Conservation (phyloP, 2,113 vertebrate species). For the Pontoporia blainvillei region DNA sequence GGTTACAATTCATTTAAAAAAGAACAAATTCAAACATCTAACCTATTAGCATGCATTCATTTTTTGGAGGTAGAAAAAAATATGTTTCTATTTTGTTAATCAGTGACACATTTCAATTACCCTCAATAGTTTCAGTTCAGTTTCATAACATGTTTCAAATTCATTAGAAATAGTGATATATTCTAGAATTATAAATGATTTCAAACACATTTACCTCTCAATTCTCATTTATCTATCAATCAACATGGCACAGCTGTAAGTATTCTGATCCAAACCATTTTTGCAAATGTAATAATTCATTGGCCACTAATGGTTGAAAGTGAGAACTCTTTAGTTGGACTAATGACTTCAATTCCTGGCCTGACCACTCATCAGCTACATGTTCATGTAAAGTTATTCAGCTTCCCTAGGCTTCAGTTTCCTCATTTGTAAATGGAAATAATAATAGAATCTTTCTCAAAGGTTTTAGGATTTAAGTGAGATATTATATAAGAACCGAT, state of each 20-base stretch:
- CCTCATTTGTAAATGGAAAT: background rate
- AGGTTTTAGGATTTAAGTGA: background rate
- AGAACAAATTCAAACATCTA: background rate
- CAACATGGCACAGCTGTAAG: background rate
- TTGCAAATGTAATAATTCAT: conserved; percentile 40
- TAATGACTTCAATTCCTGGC: background rate
- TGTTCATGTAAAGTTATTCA: background rate
- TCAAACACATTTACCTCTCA: background rate
- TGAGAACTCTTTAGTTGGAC: background rate
- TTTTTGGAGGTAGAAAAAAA: background rate
- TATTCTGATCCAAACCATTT: conserved; percentile 21
- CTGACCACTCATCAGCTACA: background rate
- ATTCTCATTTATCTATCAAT: background rate
- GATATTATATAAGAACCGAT: background rate
- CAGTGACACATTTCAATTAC: background rate
- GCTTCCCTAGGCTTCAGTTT: background rate
- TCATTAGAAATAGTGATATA: background rate
- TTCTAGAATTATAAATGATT: background rate
- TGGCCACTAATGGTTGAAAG: background rate
- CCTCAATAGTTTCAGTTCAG: background rate
- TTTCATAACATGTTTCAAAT: background rate
- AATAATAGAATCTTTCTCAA: background rate
- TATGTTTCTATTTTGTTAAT: background rate
- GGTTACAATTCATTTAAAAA: background rate
- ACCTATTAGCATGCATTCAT: background rate